Percentiles rank a stretch among this genome's conserved stretches.
Evolutionary conservation across 1,140 invertebrate genomes (phyloP).

Genomic region (Parapsyche elsis): DNA sequence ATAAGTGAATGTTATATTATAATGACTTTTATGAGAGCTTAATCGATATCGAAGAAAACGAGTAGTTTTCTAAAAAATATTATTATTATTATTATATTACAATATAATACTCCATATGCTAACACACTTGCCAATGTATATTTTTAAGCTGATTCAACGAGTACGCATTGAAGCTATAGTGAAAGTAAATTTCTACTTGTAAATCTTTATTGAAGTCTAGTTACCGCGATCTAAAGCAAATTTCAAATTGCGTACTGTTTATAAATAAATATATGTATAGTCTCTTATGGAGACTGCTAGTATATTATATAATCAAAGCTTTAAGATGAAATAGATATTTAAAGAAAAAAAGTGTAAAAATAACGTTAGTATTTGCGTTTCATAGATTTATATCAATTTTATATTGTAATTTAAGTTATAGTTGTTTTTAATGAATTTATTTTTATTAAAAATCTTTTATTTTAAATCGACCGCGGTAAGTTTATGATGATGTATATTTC

Average conservation of each 20-base stretch:
- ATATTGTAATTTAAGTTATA: conserved; percentile 17
- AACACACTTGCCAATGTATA: conserved; percentile 14
- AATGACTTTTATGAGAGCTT: too few species aligned
- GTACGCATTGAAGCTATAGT: conserved; percentile 9
- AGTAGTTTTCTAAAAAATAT: too few species aligned
- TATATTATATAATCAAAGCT: conserved; percentile 21
- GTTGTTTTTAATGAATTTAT: conserved; percentile 18
- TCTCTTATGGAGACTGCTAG: conserved; percentile 2
- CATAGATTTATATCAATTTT: conserved; percentile 25
- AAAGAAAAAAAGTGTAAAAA: conserved; percentile 4
- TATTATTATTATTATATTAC: too few species aligned
- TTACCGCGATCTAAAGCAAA: conserved; percentile 10
- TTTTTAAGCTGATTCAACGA: conserved; percentile 9
- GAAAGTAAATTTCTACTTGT: not conserved
- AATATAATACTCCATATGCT: not conserved
- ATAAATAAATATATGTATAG: not conserved
- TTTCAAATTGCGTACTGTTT: conserved; percentile 19
- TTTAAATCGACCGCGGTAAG: conserved; percentile 6
- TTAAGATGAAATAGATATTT: conserved; percentile 27
- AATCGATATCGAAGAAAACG: too few species aligned
- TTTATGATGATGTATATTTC: conserved; percentile 4
- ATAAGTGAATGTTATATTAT: not conserved
- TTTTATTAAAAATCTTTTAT: not conserved
- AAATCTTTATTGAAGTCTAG: conserved; percentile 17
- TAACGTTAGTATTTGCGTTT: conserved; percentile 28